These are phyloP conservation scores for Stenodera caucasica DNA, from an alignment of 2,888 invertebrate genomes.

Conservation along the genomic window DNA sequence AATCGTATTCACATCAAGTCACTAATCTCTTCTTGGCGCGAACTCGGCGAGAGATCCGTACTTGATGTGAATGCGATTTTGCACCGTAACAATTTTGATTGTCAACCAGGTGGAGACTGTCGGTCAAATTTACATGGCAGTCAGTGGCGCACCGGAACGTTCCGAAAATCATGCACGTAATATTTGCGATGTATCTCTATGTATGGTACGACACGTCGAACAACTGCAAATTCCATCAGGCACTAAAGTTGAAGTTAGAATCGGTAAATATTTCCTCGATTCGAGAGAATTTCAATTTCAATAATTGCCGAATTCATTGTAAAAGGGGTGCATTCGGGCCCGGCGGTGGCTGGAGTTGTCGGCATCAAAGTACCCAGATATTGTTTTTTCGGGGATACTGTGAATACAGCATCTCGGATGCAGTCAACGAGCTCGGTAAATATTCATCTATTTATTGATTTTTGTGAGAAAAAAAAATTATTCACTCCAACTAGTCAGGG, in stretches of 20 bases:
- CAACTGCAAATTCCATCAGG: slow-evolving; percentile 65
- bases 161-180: slow-evolving; percentile 73
- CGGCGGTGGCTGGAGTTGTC: slow-evolving; percentile 84
- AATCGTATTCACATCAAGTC: too few relatives aligned
- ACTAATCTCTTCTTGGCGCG: too few relatives aligned
- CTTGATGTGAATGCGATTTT: too few relatives aligned
- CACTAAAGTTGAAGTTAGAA: slow-evolving; percentile 64
- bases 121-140: slow-evolving; percentile 90
- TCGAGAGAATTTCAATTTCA: neutral
- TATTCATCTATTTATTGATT: slow-evolving; percentile 10
- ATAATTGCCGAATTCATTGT: neutral
- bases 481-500: slow-evolving; percentile 64
- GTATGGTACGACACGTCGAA: slow-evolving; percentile 70
- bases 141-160: slow-evolving; percentile 83
- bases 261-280: slow-evolving; percentile 56
- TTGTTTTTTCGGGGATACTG: slow-evolving; percentile 86
- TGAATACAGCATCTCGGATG: slow-evolving; percentile 89
- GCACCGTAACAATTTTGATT: neutral
- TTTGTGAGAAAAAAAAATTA: slow-evolving; percentile 9
- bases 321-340: slow-evolving; percentile 77
- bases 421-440: slow-evolving; percentile 67
- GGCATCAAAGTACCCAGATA: slow-evolving; percentile 81
- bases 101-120: slow-evolving; percentile 81
- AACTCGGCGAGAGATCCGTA: too few relatives aligned
- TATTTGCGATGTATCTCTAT: slow-evolving; percentile 77